phyloP scores from a whole-genome alignment of 2,888 invertebrate genomes.

The Dynastes hyllus region DNA sequence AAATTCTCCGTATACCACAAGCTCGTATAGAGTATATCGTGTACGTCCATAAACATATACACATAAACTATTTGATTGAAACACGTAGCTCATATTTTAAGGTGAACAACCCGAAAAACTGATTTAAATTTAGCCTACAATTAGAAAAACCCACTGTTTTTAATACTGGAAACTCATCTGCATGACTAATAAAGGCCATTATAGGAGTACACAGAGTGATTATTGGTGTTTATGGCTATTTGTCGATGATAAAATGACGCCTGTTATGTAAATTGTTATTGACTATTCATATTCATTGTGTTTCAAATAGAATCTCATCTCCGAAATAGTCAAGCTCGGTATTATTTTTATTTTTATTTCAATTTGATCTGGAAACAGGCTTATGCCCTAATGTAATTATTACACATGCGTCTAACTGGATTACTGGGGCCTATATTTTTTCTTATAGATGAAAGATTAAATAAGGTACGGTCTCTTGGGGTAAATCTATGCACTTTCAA shows the following conservation, averaged over 20 bases:
- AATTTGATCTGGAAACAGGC: too few relatives aligned
- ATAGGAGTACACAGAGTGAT: neutral
- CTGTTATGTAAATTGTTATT: conserved; percentile 12
- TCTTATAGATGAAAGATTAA: too few relatives aligned
- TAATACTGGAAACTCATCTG: conserved; percentile 6
- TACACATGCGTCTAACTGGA: too few relatives aligned
- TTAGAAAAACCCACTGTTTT: conserved; percentile 6
- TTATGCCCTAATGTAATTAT: too few relatives aligned
- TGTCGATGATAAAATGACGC: conserved; percentile 20
- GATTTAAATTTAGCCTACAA: conserved; percentile 9
- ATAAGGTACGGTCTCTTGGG: too few relatives aligned
- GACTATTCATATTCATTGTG: neutral
- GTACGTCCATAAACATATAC: neutral
- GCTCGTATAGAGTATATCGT: neutral
- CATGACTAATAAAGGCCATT: conserved; percentile 8
- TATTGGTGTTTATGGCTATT: conserved; percentile 3
- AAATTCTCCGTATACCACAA: neutral
- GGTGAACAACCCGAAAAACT: conserved; percentile 35
- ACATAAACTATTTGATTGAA: neutral
- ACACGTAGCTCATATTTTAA: conserved; percentile 21
- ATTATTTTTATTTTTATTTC: too few relatives aligned
- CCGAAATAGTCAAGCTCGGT: too few relatives aligned
- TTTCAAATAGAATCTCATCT: too few relatives aligned
- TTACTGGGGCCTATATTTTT: too few relatives aligned
- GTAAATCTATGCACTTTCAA: too few relatives aligned